These are phyloP conservation scores for Steinernema feltiae DNA, from an alignment of 1,140 invertebrate species.

Conservation along the genomic window DNA sequence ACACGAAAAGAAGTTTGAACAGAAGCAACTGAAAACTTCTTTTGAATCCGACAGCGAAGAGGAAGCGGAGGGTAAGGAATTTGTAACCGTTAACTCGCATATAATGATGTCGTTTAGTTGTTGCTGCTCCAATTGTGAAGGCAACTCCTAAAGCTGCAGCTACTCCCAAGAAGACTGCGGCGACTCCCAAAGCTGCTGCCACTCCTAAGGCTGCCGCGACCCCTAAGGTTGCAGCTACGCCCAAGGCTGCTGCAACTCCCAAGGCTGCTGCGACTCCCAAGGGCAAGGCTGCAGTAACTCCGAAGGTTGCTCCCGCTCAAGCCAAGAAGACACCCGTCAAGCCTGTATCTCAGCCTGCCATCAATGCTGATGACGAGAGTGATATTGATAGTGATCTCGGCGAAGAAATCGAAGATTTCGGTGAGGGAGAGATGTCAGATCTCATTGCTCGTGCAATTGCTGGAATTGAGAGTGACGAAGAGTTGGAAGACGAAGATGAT, in stretches of 20 bases:
- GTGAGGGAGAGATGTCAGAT: not conserved
- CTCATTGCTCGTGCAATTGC: not conserved
- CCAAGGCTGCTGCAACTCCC: not conserved
- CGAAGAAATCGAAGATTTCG: conserved; percentile 1
- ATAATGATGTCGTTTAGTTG: not conserved
- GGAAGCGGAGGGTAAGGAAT: not conserved
- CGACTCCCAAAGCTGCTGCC: not conserved
- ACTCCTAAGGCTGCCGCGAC: not conserved
- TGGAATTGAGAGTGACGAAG: conserved; percentile 4
- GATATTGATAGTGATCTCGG: not conserved
- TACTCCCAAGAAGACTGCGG: not conserved
- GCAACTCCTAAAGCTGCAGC: not conserved
- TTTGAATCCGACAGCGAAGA: not conserved
- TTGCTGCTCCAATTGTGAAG: not conserved
- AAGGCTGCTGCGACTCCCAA: not conserved
- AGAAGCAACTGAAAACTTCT: not conserved
- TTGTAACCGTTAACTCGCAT: too few species aligned
- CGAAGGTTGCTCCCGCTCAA: not conserved
- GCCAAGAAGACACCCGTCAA: not conserved
- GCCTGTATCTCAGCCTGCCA: not conserved
- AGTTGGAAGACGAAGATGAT: not conserved
- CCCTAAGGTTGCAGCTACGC: not conserved
- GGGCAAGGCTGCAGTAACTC: not conserved
- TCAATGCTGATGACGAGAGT: not conserved
- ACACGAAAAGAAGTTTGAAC: not conserved